A percentile compares a stretch with the other conserved stretches of the same genome.
Conservation (phyloP, 1,140 invertebrate species). For the Ruditapes philippinarum region DNA sequence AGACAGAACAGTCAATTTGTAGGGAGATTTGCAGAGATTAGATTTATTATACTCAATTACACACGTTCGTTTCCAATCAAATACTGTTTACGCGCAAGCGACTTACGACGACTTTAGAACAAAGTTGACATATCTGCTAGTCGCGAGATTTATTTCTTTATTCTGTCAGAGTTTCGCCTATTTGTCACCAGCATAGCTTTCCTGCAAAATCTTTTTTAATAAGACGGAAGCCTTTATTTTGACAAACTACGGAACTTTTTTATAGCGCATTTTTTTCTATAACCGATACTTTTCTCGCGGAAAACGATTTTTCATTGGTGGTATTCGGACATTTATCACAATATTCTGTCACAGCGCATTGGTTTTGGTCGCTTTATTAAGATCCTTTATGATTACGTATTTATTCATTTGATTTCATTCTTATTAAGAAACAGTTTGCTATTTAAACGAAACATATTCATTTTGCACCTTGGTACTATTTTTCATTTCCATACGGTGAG, state of each 20-base stretch:
- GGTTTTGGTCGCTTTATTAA: too few relatives aligned
- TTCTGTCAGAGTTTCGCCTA: constrained; percentile 40
- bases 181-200: constrained; percentile 17
- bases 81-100: constrained; percentile 32
- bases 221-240: constrained; percentile 16
- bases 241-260: neutral
- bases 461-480: too few relatives aligned
- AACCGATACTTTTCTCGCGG: too few relatives aligned
- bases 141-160: constrained; percentile 4
- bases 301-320: too few relatives aligned
- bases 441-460: too few relatives aligned
- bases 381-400: too few relatives aligned
- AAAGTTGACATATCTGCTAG: constrained; percentile 34
- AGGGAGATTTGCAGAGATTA: constrained; percentile 37
- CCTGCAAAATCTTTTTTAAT: constrained; percentile 18
- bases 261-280: too few relatives aligned
- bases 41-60: constrained; percentile 59
- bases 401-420: too few relatives aligned
- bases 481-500: too few relatives aligned
- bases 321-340: too few relatives aligned
- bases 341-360: too few relatives aligned
- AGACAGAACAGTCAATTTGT: constrained; percentile 47
- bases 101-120: constrained; percentile 28
- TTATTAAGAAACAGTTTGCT: too few relatives aligned
- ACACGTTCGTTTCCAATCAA: constrained; percentile 45